A percentile compares a stretch with the other conserved stretches of the same genome.
These are phyloP conservation scores for Emydura subglobosa DNA, from an alignment of 2,113 vertebrate species.

Conservation along the genomic window DNA sequence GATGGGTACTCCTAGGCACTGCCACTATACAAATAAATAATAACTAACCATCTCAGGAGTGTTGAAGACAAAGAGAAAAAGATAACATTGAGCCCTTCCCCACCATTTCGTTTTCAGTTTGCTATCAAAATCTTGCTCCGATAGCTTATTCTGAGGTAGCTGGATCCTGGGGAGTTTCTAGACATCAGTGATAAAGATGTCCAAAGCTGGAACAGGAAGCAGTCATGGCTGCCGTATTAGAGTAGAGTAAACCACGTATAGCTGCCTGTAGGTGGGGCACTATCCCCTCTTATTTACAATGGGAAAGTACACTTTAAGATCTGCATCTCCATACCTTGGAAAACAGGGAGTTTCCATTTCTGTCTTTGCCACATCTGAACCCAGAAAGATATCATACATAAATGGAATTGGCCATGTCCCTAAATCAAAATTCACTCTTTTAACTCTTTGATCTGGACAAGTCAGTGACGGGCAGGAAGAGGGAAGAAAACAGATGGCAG, in stretches of 20 bases:
- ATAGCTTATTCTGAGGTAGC: too few species aligned
- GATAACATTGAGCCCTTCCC: neutral
- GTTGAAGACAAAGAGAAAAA: neutral
- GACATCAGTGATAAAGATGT: neutral
- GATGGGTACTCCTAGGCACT: neutral
- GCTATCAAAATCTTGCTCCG: neutral
- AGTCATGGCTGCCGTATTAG: neutral
- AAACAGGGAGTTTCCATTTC: neutral
- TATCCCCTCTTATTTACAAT: neutral
- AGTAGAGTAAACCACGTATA: neutral
- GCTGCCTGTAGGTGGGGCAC: neutral
- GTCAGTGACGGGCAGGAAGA: neutral
- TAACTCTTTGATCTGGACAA: neutral
- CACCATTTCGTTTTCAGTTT: neutral
- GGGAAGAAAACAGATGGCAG: neutral
- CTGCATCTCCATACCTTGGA: neutral
- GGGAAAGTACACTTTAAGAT: neutral
- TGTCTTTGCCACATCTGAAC: neutral
- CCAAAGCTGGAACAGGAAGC: neutral
- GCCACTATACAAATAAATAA: neutral
- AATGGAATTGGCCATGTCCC: neutral
- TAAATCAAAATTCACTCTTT: neutral
- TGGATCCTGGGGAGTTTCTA: neutral
- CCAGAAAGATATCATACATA: neutral
- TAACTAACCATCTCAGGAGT: neutral